phyloP scores from a whole-genome alignment of 2,113 vertebrate genomes.

The Morone chrysops region DNA sequence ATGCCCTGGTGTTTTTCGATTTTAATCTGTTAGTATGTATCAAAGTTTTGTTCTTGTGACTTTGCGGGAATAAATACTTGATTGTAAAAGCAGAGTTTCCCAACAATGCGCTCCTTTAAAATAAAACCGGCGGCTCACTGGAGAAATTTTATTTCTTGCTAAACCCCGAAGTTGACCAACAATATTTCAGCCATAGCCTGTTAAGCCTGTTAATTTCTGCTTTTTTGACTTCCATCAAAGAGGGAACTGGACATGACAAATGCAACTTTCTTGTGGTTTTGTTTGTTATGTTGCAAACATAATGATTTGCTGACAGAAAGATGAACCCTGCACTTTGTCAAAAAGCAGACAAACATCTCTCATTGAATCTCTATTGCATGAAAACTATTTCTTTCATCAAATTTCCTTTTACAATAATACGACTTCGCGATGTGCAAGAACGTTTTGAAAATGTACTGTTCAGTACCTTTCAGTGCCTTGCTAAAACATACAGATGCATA shows the following conservation, averaged over 20 bases:
- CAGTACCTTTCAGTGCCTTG: background rate
- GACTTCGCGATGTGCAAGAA: background rate
- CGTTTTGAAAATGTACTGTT: background rate
- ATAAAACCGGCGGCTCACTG: background rate
- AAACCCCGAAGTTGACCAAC: slow-evolving; percentile 29
- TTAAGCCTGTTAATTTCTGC: slow-evolving; percentile 23
- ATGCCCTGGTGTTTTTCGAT: background rate
- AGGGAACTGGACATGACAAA: background rate
- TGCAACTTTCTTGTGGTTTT: slow-evolving; percentile 17
- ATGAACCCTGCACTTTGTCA: background rate
- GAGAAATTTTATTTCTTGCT: slow-evolving; percentile 22
- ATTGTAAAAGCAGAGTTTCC: slow-evolving; percentile 22
- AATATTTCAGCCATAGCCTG: slow-evolving; percentile 11
- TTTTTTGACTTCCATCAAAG: slow-evolving; percentile 28
- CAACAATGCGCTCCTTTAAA: background rate
- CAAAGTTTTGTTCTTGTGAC: background rate
- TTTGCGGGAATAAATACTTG: background rate
- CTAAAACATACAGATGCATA: too few species aligned
- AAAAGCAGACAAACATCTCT: background rate
- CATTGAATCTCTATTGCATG: background rate
- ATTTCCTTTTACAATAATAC: too few species aligned
- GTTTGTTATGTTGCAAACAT: slow-evolving; percentile 23
- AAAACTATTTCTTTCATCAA: background rate
- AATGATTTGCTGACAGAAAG: background rate
- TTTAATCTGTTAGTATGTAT: background rate